These are phyloP conservation scores for Bombus polaris DNA, from an alignment of 1,140 invertebrate genomes.

Conservation along the genomic window DNA sequence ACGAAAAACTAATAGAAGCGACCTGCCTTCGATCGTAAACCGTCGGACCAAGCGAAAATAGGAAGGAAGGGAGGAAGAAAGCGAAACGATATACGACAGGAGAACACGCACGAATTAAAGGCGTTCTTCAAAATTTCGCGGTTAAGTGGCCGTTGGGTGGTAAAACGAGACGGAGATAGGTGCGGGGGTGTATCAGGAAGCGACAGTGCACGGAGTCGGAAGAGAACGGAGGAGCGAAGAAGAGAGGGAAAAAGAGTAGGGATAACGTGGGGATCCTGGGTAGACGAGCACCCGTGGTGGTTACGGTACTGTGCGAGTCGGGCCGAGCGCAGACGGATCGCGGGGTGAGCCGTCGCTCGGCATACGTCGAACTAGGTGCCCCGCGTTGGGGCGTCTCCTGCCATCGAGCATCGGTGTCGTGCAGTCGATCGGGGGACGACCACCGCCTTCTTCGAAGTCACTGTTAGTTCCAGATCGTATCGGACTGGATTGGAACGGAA, in stretches of 20 bases:
- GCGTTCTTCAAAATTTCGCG: slow-evolving; percentile 44
- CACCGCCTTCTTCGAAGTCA: slow-evolving; percentile 69
- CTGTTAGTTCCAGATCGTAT: slow-evolving; percentile 8
- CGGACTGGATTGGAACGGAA: slow-evolving; percentile 9
- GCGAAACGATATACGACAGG: background rate
- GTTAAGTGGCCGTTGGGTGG: slow-evolving; percentile 17
- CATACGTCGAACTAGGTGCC: slow-evolving; percentile 77
- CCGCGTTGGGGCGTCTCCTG: slow-evolving; percentile 81
- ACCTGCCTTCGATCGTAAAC: background rate
- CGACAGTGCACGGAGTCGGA: background rate
- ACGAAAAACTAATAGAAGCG: too few relatives aligned
- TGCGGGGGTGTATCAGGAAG: background rate
- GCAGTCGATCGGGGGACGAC: slow-evolving; percentile 71
- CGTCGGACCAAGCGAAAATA: too few relatives aligned
- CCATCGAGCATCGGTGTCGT: slow-evolving; percentile 71
- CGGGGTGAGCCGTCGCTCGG: slow-evolving; percentile 75
- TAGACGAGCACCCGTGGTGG: slow-evolving; percentile 47
- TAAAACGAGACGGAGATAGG: background rate
- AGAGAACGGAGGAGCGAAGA: background rate
- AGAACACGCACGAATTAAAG: background rate
- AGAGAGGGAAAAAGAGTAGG: background rate
- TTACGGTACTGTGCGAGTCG: slow-evolving; percentile 78
- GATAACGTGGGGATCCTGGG: slow-evolving; percentile 22
- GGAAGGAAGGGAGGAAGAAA: background rate
- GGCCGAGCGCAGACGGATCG: slow-evolving; percentile 74